These are phyloP conservation scores for Chiloscyllium punctatum DNA, from an alignment of 2,797 vertebrate genomes.

Conservation along the genomic window DNA sequence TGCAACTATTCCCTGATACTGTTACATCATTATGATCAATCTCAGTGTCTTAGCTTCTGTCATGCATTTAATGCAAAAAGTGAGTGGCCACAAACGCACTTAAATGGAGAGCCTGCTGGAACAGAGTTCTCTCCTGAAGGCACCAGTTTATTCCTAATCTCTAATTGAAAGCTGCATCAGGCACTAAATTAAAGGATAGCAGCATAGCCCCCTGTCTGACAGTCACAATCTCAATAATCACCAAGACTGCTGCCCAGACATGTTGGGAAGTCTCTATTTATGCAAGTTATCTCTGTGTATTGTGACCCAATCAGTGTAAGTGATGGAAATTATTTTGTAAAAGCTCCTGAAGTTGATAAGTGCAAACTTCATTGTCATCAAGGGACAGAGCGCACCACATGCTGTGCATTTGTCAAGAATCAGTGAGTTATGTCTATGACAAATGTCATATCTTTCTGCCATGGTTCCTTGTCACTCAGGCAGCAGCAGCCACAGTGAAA, in stretches of 20 bases:
- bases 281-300: too few species aligned
- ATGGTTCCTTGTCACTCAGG: not conserved
- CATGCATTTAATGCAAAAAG: constrained; percentile 13
- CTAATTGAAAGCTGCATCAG: not conserved
- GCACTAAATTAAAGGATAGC: not conserved
- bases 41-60: not conserved
- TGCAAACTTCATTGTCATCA: not conserved
- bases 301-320: not conserved
- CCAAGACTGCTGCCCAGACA: not conserved
- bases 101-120: not conserved
- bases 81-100: not conserved
- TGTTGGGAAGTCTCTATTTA: not conserved
- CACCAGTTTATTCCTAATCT: not conserved
- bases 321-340: not conserved
- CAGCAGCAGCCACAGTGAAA: not conserved
- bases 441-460: not conserved
- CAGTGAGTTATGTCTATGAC: not conserved
- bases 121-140: not conserved
- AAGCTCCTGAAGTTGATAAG: not conserved
- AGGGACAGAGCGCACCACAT: not conserved
- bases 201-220: not conserved
- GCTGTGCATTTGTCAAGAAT: not conserved
- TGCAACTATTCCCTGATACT: not conserved
- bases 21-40: constrained; percentile 26
- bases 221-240: constrained; percentile 1